Conservation (phyloP, 2,888 invertebrate species). For the Ischnus inquisitorius region DNA sequence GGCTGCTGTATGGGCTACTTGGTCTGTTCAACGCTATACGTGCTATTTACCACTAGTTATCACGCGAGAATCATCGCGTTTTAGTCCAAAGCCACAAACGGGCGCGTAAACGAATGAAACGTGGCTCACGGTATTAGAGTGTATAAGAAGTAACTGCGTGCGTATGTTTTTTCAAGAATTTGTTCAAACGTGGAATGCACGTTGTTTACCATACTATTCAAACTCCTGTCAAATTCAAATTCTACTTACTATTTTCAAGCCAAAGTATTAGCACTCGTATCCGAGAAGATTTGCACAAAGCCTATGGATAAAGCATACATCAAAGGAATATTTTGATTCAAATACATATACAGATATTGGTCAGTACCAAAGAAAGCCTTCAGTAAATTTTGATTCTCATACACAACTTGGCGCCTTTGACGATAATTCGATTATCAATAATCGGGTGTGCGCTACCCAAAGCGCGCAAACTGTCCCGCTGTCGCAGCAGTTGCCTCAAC, state of each 20-base stretch:
- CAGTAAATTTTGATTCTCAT: neutral
- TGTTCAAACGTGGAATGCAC: no score
- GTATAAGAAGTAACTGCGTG: no score
- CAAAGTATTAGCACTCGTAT: no score
- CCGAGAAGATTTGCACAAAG: no score
- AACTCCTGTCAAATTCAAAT: no score
- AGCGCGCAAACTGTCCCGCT: slow-evolving; percentile 46
- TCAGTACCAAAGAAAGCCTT: neutral
- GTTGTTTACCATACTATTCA: no score
- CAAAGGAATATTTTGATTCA: neutral
- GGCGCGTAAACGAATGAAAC: neutral
- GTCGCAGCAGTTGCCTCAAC: slow-evolving; percentile 27
- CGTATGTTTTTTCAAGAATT: no score
- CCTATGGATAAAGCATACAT: no score
- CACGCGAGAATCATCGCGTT: slow-evolving; percentile 36
- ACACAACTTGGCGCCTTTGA: slow-evolving; percentile 17
- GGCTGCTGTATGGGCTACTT: slow-evolving; percentile 32
- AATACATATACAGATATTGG: neutral
- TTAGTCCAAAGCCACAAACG: slow-evolving; percentile 7
- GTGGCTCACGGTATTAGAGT: neutral
- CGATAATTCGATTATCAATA: slow-evolving; percentile 46
- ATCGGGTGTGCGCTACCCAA: slow-evolving; percentile 28
- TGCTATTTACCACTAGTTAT: slow-evolving; percentile 44
- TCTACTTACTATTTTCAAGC: no score
- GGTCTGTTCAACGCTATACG: slow-evolving; percentile 47